Base-by-base conservation (phyloP, 2,797 vertebrate species). In the Oryzias sinensis region DNA sequence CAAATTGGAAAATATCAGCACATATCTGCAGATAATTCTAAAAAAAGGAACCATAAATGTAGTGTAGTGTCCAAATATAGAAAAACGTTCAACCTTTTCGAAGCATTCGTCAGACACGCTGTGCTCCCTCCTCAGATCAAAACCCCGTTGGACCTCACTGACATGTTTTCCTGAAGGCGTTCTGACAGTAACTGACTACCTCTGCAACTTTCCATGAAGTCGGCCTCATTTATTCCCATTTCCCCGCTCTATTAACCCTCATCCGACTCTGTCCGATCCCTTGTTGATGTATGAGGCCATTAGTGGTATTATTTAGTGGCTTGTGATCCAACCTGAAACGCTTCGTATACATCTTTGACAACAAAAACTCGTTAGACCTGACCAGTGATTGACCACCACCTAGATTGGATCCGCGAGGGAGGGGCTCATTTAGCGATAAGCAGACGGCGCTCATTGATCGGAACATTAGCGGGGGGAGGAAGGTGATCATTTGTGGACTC, bases 211-310 rank as follows among this genome's bases (percentile, higher is more conserved):
- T 68, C 11, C 33, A 37, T 37, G 33, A 37, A 11, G 59, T 49
- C 20, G 67, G 62, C 73, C 65, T 41, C 72, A 76, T 81, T 74
- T 49, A 70, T 84, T 82, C 75, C 62, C 29, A 76, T 85, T 84
- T 84, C 59, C 14, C 64, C 67, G 89, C 86, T 87, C 86, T 82
- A 78, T 85, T 83, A 88, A 87, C 83, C 60, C 74, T 68, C 85
- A 73, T 72, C 49, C 51, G 75, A 74, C 79, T 60, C 46, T 56
- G 59, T 56, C 77, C 81, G 79, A 87, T 88, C 90, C 87, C 80
- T 73, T 71, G 75, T 80, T 92, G 89, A 92, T 88, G 74, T 82
- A 91, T 90, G 37, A 80, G 65, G 59, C 74, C 90, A 89, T 91
- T 90, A 91, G 83, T 53, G 6, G 49, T 57, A 80, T 76, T 74